phyloP scores from a whole-genome alignment of 2,113 vertebrate species.

The Pedionomus torquatus region DNA sequence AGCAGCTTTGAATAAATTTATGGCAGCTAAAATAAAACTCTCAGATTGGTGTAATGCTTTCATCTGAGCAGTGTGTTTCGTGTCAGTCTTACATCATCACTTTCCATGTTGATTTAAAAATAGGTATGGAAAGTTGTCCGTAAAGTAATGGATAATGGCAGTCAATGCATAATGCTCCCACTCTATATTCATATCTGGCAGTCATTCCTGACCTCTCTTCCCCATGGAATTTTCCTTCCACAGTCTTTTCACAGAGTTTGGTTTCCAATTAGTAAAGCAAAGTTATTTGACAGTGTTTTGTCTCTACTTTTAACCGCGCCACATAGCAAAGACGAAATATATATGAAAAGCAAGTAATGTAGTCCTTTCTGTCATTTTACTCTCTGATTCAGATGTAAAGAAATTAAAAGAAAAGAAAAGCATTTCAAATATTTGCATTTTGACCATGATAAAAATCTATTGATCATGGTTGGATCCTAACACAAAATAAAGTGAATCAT shows the following conservation, averaged over 20 bases:
- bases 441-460: neutral
- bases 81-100: neutral
- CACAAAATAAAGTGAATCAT: neutral
- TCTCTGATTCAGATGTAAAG: neutral
- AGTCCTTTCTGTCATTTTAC: neutral
- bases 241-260: neutral
- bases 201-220: fast-evolving
- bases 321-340: neutral
- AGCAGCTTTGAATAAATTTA: neutral
- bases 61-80: neutral
- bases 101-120: neutral
- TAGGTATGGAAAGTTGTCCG: neutral
- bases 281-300: neutral
- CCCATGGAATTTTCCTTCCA: neutral
- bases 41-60: neutral
- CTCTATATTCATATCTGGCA: neutral
- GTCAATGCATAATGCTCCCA: neutral
- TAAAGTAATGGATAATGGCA: neutral
- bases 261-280: neutral
- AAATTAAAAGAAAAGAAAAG: neutral
- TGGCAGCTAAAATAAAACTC: neutral
- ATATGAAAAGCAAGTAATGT: neutral
- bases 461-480: neutral
- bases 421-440: neutral
- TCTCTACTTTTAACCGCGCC: neutral